Evolutionary conservation across 2,113 vertebrate genomes (phyloP), one percentile per base, ranked within the genome.

Genomic region (Neofelis nebulosa): DNA sequence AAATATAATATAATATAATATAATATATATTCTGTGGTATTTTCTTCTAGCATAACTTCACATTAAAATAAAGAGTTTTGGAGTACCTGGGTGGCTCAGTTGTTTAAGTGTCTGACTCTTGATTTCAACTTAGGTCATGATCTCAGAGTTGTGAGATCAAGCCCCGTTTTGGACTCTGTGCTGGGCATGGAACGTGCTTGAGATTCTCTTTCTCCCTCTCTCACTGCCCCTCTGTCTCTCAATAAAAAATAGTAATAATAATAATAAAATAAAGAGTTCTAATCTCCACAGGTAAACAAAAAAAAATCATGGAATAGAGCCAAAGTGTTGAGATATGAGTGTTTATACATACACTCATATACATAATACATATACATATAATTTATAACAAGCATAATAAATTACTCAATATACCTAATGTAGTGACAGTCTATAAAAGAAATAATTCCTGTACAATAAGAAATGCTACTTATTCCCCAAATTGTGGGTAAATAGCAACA

Each of bases 401-500:
- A 3, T 91, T 65, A 83, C 18, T 31, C 57, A 89, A 45, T 84
- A 85, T 41, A 82, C 1, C n/a, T 33, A 45, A 10, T 65, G 31
- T 95, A 91, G 80, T 85, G 4, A 76, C 9, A 93, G 5, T n/a
- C 68, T 80, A 90, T 81, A 16, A 82, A 23, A 63, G 45, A 90
- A 82, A 57, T 13, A 52, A 76, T 18, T 69, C 7, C 69, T 50
- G 9, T 36, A 48, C 16, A 52, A 38, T 65, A 81, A 84, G 5
- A 95, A 95, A 81, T 80, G 48, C n/a, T 85, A 86, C 18, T 7
- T 55, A 63, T 81, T 91, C 10, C 48, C 57, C 31, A 97, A 92
- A 90, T 31, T 84, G 13, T 96, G 68, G 36, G 65, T 94, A 97
- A 97, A 97, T 23, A 96, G 69, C 90, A 97, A 96, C 31, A 88